Evolutionary conservation across 2,113 vertebrate species (phyloP).

Genomic region (Salvelinus fontinalis): DNA sequence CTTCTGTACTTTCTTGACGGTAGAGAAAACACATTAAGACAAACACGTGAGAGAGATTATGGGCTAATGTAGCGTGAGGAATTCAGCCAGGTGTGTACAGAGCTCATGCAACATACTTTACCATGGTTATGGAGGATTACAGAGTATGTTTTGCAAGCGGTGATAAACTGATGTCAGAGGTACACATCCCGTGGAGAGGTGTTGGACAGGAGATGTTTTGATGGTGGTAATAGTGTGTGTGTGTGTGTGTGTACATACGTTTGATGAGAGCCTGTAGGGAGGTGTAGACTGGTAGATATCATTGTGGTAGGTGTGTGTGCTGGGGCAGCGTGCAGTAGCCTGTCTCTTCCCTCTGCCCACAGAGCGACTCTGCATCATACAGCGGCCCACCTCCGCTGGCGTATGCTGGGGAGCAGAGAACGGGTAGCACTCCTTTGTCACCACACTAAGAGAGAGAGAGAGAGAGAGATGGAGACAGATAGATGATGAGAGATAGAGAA

Average conservation of each 20-base stretch:
- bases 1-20: no score
- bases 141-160: no score
- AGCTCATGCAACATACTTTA: no score
- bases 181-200: no score
- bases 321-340: slow-evolving; percentile 89
- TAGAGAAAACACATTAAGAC: no score
- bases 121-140: no score
- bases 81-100: no score
- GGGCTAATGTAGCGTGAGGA: no score
- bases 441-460: slow-evolving; percentile 75
- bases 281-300: slow-evolving; percentile 97
- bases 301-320: slow-evolving; percentile 79
- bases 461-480: slow-evolving; percentile 16
- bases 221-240: not conserved
- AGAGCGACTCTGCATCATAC: slow-evolving; percentile 95
- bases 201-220: no score
- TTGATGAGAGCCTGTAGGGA: slow-evolving; percentile 89
- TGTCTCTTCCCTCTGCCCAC: slow-evolving; percentile 91
- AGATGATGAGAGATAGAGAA: not conserved
- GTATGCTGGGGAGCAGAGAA: slow-evolving; percentile 73
- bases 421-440: slow-evolving; percentile 93
- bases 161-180: no score
- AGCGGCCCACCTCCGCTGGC: slow-evolving; percentile 60
- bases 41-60: no score
- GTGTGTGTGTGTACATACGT: slow-evolving; percentile 74